phyloP scores from a whole-genome alignment of 2,113 vertebrate genomes.

The Procavia capensis region DNA sequence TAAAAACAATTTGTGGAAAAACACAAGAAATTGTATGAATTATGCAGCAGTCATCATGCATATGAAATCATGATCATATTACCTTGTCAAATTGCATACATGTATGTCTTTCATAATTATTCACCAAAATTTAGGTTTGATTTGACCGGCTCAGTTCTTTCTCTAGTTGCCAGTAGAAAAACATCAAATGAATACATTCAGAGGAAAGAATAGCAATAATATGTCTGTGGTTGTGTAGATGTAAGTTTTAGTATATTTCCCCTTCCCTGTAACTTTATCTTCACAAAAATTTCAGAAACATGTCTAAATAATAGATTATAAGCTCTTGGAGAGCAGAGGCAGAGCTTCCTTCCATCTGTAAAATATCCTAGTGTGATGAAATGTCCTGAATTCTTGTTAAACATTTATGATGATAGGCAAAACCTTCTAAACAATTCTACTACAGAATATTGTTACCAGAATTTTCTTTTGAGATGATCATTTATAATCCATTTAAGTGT shows the following conservation, averaged over 20 bases:
- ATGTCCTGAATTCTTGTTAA: constrained; percentile 57
- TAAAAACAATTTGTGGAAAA: neutral
- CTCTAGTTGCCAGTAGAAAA: neutral
- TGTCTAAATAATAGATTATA: constrained; percentile 79
- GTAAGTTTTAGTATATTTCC: constrained; percentile 24
- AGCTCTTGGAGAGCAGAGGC: constrained; percentile 27
- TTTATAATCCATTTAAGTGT: neutral
- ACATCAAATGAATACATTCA: neutral
- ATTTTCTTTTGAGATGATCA: constrained; percentile 5
- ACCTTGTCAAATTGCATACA: neutral
- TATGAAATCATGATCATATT: neutral
- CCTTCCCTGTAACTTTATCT: constrained; percentile 63
- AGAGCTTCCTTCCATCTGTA: constrained; percentile 51
- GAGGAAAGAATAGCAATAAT: neutral
- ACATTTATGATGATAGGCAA: constrained; percentile 45
- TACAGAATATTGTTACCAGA: neutral
- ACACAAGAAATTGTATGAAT: neutral
- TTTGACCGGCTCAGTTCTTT: neutral
- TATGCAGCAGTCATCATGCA: neutral
- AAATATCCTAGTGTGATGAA: constrained; percentile 59
- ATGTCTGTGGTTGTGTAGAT: neutral
- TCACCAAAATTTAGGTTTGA: neutral
- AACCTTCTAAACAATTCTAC: neutral
- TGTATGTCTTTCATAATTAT: neutral
- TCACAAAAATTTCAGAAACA: constrained; percentile 69